Base-by-base conservation (phyloP, 2,797 vertebrate genomes). In the Sebastes trivittatus region DNA sequence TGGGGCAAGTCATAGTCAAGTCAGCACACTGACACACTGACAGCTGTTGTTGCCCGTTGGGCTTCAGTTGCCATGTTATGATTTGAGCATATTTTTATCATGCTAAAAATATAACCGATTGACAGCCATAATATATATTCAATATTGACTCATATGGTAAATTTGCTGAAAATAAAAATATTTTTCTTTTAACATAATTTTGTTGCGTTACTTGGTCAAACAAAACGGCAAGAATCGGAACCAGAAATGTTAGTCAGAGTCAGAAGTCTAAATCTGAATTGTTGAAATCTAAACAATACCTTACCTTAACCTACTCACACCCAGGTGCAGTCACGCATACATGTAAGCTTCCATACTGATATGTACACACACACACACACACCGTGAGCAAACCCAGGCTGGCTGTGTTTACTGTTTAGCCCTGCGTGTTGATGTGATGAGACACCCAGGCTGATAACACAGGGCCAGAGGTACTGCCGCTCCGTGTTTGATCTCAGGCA, bases 381-480 rank as follows among this genome's bases (percentile, higher is more conserved):
- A 77, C 64, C 52, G 61, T 84, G 88, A 89, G 81, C 42, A 61
- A 87, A 88, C 82, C 42, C 89, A 89, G 87, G 73, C 84, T 85
- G 87, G 74, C 85, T 92, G 87, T 95, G 93, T 95, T 95, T 94
- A 91, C 91, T 94, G 92, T 95, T 95, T 92, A 85, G 85, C 85
- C 81, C 87, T 89, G 86, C 59, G 84, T 90, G 92, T 90, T 93
- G 90, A 93, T 90, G 90, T 92, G 94, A 95, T 91, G 89, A 92
- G 94, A 95, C 94, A 94, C 92, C 87, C 91, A 86, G 87, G 88
- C 90, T 93, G 93, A 95, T 93, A 94, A 90, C 87, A 70, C 87
- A 66, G 74, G 91, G 87, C 89, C 93, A 91, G 92, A 89, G 89
- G 90, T 89, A 84, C 78, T n/a, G 83, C 66, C 73, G 76, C 84